These are phyloP conservation scores for Rostratula benghalensis DNA, from an alignment of 2,113 vertebrate genomes.

Conservation along the genomic window DNA sequence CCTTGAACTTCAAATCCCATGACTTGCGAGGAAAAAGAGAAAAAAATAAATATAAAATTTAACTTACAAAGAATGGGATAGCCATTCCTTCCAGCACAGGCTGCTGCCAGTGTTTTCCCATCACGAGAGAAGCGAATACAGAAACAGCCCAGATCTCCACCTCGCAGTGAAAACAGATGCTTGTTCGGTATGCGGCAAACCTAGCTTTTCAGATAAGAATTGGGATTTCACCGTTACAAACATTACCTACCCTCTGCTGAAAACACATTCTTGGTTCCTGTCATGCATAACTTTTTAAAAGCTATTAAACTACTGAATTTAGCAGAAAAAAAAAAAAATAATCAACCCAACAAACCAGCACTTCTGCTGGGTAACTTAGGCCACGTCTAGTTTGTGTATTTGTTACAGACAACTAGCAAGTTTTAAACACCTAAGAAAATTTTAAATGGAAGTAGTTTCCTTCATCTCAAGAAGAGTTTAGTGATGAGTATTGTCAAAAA, in stretches of 20 bases:
- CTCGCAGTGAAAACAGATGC: constrained; percentile 83
- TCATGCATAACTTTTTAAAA: neutral
- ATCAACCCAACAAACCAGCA: neutral
- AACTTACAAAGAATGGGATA: constrained; percentile 89
- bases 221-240: neutral
- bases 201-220: constrained; percentile 71
- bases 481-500: neutral
- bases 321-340: neutral
- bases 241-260: neutral
- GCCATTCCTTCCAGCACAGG: constrained; percentile 89
- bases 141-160: constrained; percentile 91
- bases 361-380: neutral
- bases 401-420: neutral
- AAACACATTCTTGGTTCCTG: neutral
- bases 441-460: neutral
- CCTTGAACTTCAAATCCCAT: neutral
- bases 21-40: neutral
- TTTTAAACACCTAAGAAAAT: neutral
- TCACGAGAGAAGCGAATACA: constrained; percentile 87
- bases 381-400: neutral
- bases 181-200: constrained; percentile 94
- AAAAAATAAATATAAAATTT: neutral
- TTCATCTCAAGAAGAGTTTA: neutral
- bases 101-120: constrained; percentile 88
- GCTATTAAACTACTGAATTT: neutral